These are phyloP conservation scores for Harmothoe impar DNA, from an alignment of 2,888 invertebrate genomes.

Conservation along the genomic window DNA sequence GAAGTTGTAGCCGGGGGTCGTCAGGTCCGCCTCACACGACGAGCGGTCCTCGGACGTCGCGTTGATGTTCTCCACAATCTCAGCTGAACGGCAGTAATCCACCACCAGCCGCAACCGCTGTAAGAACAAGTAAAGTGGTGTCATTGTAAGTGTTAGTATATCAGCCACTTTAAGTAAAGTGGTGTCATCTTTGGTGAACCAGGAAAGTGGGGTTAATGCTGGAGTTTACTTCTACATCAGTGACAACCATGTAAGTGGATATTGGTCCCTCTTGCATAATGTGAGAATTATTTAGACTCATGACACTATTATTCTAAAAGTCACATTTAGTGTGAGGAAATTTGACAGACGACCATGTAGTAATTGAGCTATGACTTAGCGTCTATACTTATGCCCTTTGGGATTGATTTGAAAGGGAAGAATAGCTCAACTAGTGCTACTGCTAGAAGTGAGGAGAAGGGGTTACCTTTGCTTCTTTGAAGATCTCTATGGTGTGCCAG, in stretches of 20 bases:
- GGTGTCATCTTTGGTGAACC: not conserved
- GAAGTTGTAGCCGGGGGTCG: constrained; percentile 95
- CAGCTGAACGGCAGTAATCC: constrained; percentile 94
- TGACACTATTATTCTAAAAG: not conserved
- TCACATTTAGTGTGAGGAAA: not conserved
- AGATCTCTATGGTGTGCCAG: constrained; percentile 96
- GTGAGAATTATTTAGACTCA: not conserved
- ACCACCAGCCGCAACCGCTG: constrained; percentile 94
- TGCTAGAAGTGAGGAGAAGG: too few species aligned
- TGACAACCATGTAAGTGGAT: too few species aligned
- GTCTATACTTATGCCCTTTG: not conserved
- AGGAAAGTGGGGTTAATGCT: too few species aligned
- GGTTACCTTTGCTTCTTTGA: constrained; percentile 84
- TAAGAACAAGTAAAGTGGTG: too few species aligned
- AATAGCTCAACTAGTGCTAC: not conserved
- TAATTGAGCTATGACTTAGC: too few species aligned
- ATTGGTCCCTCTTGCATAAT: too few species aligned
- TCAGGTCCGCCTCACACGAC: constrained; percentile 94
- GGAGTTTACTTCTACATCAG: too few species aligned
- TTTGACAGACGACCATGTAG: not conserved
- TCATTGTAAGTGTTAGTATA: not conserved
- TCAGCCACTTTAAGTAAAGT: not conserved
- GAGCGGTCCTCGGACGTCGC: constrained; percentile 93
- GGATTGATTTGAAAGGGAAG: not conserved
- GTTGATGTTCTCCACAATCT: constrained; percentile 91